Evolutionary conservation across 2,113 vertebrate genomes (phyloP).

Genomic region (Sprattus sprattus): DNA sequence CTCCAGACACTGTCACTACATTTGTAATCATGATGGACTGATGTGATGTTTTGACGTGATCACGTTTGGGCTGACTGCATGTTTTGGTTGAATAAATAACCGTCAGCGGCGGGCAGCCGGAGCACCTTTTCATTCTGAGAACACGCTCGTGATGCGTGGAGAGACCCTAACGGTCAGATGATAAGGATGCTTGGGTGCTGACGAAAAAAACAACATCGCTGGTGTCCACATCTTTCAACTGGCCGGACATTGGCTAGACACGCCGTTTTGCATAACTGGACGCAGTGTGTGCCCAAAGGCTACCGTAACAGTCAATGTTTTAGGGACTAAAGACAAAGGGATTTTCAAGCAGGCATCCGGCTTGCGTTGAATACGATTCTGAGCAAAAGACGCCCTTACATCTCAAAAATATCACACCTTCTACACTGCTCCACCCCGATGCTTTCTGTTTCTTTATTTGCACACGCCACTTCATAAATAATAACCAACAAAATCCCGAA

Average conservation of each 20-base stretch:
- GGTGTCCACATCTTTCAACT: background rate
- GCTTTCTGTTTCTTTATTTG: slow-evolving; percentile 11
- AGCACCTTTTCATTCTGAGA: background rate
- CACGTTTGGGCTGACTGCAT: background rate
- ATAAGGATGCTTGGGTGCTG: background rate
- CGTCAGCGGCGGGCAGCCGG: background rate
- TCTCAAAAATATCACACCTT: background rate
- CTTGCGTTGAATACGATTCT: background rate
- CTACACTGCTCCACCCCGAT: background rate
- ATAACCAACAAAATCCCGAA: slow-evolving; percentile 33
- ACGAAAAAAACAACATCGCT: background rate
- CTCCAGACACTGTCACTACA: background rate
- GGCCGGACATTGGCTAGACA: background rate
- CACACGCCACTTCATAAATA: slow-evolving; percentile 15
- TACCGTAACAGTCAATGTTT: background rate
- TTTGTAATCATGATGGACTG: background rate
- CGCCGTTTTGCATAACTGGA: background rate
- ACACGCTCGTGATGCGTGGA: background rate
- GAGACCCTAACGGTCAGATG: background rate
- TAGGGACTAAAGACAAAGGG: slow-evolving; percentile 6
- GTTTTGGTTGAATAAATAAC: background rate
- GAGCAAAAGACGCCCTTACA: slow-evolving; percentile 8
- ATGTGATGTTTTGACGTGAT: slow-evolving; percentile 1
- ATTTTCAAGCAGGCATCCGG: background rate
- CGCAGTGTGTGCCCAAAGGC: background rate